Evolutionary conservation across 2,888 invertebrate genomes (phyloP), one percentile per base, ranked within the genome.

Genomic region (Encarsia formosa): DNA sequence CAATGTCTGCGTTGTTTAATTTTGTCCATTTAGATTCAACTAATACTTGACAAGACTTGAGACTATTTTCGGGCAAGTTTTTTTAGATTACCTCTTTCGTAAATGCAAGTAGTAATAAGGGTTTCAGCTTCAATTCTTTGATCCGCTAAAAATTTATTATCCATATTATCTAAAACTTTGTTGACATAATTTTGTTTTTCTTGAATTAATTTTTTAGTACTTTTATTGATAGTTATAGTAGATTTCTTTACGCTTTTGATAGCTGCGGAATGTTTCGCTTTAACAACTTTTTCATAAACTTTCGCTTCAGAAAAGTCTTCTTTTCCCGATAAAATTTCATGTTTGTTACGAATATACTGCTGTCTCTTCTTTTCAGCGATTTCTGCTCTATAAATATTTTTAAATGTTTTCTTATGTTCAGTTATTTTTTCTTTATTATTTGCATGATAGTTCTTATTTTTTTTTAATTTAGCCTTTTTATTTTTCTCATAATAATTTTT

Each of bases 61-160:
- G 23, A n/a, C 2, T 5, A 15, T 24, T 38, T 38, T 49, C n/a
- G 41, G 11, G 26, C 3, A 5, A 26, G 1, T 11, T n/a, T n/a
- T 2, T 35, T 35, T 5, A 26, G n/a, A n/a, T 29, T 26, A 26
- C 37, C 42, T 35, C 49, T n/a, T 9, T 16, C 8, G 16, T 49
- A 49, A 29, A 49, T 34, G 18, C 15, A 6, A 19, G 20, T 23
- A 5, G 39, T 19, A 16, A 44, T 24, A 1, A 50, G 2, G n/a
- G 5, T 32, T n/a, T 44, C 20, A 26, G 49, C 41, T 26, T 41
- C 35, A 20, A 35, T 24, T 35, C 42, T 42, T 5, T 20, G 34
- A 15, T 35, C 20, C 26, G 16, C 2, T 16, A 15, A 5, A 19
- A 37, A 37, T 18, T 19, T 1, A n/a, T 3, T 11, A 42, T 41